Evolutionary conservation across 2,113 vertebrate species (phyloP).

Genomic region (Dipodomys ordii): DNA sequence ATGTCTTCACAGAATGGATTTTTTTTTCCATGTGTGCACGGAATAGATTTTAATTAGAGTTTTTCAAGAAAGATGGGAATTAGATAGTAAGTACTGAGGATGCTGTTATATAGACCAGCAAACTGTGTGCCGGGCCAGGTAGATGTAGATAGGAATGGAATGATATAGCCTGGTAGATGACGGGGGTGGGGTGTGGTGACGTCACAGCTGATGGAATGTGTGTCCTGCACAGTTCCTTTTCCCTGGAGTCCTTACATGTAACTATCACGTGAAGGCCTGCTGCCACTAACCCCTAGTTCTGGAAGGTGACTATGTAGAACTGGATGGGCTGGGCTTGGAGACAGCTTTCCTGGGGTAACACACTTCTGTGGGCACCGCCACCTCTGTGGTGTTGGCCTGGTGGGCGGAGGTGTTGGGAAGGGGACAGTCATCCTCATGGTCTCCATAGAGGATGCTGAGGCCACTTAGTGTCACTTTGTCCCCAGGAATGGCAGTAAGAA

Average conservation of each 20-base stretch:
- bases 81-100: neutral
- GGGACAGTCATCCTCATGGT: fast-evolving
- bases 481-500: neutral
- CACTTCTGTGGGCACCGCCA: too few relatives aligned
- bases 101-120: neutral
- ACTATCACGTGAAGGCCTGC: neutral
- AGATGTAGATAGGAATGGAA: neutral
- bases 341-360: neutral
- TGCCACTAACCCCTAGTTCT: neutral
- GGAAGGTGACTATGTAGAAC: neutral
- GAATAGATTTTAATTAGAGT: neutral
- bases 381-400: neutral
- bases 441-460: neutral
- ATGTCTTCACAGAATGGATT: neutral
- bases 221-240: neutral
- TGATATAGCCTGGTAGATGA: neutral
- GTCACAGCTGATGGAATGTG: neutral
- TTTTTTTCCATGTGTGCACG: too few relatives aligned
- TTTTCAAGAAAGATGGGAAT: conserved; percentile 5
- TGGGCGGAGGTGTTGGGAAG: neutral
- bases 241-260: neutral
- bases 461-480: neutral
- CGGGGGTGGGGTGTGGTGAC: neutral
- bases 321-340: neutral
- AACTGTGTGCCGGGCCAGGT: neutral